Evolutionary conservation across 2,888 invertebrate genomes (phyloP).

Genomic region (Arctia plantaginis): DNA sequence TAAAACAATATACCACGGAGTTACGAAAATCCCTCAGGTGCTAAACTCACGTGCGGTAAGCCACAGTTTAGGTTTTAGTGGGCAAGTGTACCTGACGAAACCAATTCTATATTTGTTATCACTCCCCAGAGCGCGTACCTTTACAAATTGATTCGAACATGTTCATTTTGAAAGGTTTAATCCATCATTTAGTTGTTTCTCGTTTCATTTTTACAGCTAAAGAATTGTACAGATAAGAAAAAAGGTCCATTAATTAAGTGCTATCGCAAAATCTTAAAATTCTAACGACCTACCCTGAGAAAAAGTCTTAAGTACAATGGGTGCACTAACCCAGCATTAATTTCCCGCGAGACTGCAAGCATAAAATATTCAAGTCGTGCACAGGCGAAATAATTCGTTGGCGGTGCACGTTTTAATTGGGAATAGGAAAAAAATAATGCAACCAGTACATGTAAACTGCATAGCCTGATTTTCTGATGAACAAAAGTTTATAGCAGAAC

Average conservation of each 20-base stretch:
- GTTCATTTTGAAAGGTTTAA: constrained; percentile 36
- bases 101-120: constrained; percentile 59
- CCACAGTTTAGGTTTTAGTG: constrained; percentile 66
- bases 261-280: constrained; percentile 49
- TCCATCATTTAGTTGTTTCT: constrained; percentile 21
- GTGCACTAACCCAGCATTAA: constrained; percentile 70
- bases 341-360: constrained; percentile 72
- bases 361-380: constrained; percentile 75
- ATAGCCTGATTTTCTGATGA: constrained; percentile 50
- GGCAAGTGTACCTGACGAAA: constrained; percentile 57
- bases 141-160: constrained; percentile 51
- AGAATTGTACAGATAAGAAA: constrained; percentile 15
- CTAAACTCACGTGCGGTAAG: constrained; percentile 65
- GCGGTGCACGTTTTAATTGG: constrained; percentile 72
- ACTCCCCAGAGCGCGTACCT: constrained; percentile 51
- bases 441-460: constrained; percentile 31
- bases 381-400: constrained; percentile 63
- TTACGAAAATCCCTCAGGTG: constrained; percentile 62
- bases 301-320: constrained; percentile 69
- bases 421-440: constrained; percentile 57
- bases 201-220: constrained; percentile 17
- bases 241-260: constrained; percentile 27
- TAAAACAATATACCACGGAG: constrained; percentile 70
- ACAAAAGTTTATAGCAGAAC: constrained; percentile 16
- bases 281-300: constrained; percentile 59